Base-by-base conservation (phyloP, 2,888 invertebrate genomes). In the Polydrusus tereticollis region DNA sequence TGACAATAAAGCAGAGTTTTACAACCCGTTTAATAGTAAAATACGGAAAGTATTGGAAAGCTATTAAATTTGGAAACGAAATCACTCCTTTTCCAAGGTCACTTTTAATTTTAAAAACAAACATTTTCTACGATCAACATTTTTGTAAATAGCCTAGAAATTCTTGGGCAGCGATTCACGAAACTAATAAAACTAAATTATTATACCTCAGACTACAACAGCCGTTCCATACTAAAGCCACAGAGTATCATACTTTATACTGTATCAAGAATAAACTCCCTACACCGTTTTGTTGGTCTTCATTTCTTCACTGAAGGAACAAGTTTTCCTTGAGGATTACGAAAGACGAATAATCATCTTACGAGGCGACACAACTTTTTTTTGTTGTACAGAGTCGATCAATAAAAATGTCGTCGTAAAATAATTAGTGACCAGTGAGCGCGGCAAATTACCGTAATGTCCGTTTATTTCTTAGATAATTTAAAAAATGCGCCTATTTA, bases 301-400 rank as follows among this genome's bases (percentile, higher is more conserved):
- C 62, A 33, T 62, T 62, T 45, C 43, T 62, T 62, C 18, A 33
- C 10, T 12, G 62, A 62, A 45, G 62, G 47, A 62, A 62, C 62
- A 62, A 14, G 62, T 47, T 47, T 62, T 47, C 62, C 62, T 62
- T 58, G 58, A 26, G 3, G n/a, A 62, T 62, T 62, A 62, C 62
- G 62, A 45, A 62, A 62, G 26, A 45, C 33, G 26, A 41, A 3
- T 12, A 41, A 26, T 62, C 18, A 62, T 62, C 62, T 62, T 12
- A 47, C 62, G 62, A 62, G 12, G 16, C 45, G 8, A 16, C 62
- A 16, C 18, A 6, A 20, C 18, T 10, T 6, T 23, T 50, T 26
- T 62, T 58, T n/a, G n/a, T n/a, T 62, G 29, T 62, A 59, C 59
- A 59, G 38, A 59, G 59, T 41, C 10, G 59, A 14, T 21, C 36